Base-by-base conservation (phyloP, 2,113 vertebrate genomes). In the Ellobius talpinus region DNA sequence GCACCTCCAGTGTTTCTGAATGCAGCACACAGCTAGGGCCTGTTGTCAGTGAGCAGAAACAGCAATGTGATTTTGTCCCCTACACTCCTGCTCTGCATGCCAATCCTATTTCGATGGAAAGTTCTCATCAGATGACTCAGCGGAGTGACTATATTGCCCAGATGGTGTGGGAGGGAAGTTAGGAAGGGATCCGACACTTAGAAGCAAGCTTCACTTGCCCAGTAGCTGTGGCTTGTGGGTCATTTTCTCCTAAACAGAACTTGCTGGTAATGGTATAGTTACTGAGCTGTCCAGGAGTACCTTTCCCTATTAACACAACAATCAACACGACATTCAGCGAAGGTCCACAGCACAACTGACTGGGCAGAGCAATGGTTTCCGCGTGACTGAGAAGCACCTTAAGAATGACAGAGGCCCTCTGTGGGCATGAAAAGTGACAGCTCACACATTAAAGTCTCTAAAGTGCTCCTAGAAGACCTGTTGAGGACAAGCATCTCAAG, bases 361-460 rank as follows among this genome's bases (percentile, higher is more conserved):
- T 95, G 84, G 93, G 87, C 50, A 95, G 96, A 45, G 79, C 68
- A 74, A 81, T 63, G 95, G 78, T 92, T 93, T 97, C 90, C 87
- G 84, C 79, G 47, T 68, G 74, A 77, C 79, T 79, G 65, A 97
- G 74, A 91, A 89, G 5, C 39, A 87, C 86, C 92, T 86, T 92
- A 94, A 70, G 86, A 97, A 82, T 68, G 0, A 90, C 97, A 96
- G 95, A 98, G 97, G 87, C 73, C 55, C 11, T 58, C 92, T 79
- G 65, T 42, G 31, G 50, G 73, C 77, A 84, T 95, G 85, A 97
- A 21, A 31, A 89, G 17, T 74, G 66, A 78, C 82, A 92, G 23
- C 12, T n/a, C 63, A 85, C 72, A 36, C 14, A 68, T 4, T 33
- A 29, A 29, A 87, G 68, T 88, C 72, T 86, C 3, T 82, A 31